Base-by-base conservation (phyloP, 92 coral and sea anemone species). In the Metridium senile region DNA sequence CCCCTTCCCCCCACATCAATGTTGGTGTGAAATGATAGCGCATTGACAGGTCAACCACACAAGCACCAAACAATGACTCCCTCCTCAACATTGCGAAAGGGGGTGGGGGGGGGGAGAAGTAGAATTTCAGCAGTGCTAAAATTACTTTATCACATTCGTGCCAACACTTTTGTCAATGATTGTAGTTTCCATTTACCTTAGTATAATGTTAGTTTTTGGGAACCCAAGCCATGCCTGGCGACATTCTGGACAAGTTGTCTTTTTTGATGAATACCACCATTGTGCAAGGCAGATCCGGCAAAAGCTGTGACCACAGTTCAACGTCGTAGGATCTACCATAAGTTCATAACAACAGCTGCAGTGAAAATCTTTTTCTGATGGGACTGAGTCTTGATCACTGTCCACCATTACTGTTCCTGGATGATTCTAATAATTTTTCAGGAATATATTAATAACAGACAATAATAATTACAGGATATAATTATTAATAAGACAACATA, bases 241-340 rank as follows among this genome's bases (percentile, higher is more conserved):
- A 47, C 98, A 94, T 62, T 91, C 92, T 26, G 97, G 98, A 72
- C 98, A 94, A 30, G 89, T 89, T 53, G 88, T 74, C 74, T 84
- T 87, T 63, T 70, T 94, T 17, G 97, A 89, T 26, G 88, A 80
- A 30, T 81, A 47, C 87, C 89, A 91, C 98, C 98, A 94, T 74
- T 77, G 86, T 1, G 99, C 99, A 66, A 95, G 74, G 51, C 99
- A 95, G 54, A 87, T 74, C 11, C 99, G 92, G 29, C 99, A 95
- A 35, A 89, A 95, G 72, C 93, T 89, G 75, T 95, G 99, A 19
- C 99, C 99, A 87, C 99, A 95, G 79, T 86, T 93, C 68, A 95
- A 81, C 18, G 99, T 95, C 30, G 99, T 95, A 69, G 99, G 97
- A 65, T 95, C 89, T 20, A 95, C 95, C 97, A 95, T 89, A 27